A percentile compares a stretch with the other conserved stretches of the same genome.
These are phyloP conservation scores for Andinoacara biseriatus DNA, from an alignment of 2,113 vertebrate genomes.

Conservation along the genomic window DNA sequence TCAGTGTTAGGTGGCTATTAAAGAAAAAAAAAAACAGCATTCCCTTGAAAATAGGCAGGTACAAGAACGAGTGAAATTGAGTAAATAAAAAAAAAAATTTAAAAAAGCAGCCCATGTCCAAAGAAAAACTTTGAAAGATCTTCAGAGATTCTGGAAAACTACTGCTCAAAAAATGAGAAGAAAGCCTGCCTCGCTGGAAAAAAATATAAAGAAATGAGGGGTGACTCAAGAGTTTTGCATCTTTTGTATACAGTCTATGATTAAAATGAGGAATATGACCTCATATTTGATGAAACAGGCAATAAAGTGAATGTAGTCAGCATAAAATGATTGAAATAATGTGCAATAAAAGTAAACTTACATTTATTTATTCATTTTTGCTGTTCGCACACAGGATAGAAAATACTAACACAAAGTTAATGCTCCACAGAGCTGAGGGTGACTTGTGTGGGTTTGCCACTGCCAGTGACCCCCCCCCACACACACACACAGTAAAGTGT, in stretches of 20 bases:
- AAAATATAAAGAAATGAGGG: neutral
- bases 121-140: no score
- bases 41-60: no score
- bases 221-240: neutral
- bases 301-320: neutral
- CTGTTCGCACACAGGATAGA: neutral
- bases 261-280: neutral
- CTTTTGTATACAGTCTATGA: neutral
- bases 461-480: neutral
- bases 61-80: no score
- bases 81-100: no score
- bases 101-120: no score
- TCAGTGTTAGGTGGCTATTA: no score
- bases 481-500: neutral
- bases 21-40: no score
- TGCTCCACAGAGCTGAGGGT: neutral
- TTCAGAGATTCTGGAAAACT: no score
- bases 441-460: neutral
- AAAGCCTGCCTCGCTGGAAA: neutral
- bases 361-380: neutral
- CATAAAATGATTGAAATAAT: neutral
- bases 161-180: no score
- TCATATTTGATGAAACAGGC: neutral
- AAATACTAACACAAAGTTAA: neutral
- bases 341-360: neutral